phyloP scores from a whole-genome alignment of 2,888 invertebrate species.

The Hipparchia semele region DNA sequence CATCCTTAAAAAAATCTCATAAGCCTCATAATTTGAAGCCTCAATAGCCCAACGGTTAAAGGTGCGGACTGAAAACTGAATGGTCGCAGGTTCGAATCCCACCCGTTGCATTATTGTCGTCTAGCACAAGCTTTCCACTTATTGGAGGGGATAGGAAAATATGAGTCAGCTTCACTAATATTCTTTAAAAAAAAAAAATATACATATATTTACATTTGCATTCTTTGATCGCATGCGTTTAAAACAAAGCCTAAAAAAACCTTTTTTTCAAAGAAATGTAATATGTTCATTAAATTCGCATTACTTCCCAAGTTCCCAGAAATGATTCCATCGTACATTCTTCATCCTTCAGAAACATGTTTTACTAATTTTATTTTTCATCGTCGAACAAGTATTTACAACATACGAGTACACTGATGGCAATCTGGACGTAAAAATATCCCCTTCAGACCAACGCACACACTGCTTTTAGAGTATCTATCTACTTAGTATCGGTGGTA shows the following conservation, averaged over 20 bases:
- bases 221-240: background rate
- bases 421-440: background rate
- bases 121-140: no score
- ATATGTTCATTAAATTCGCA: slow-evolving; percentile 8
- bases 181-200: background rate
- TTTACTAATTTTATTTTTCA: slow-evolving; percentile 3
- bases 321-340: background rate
- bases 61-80: no score
- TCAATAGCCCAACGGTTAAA: no score
- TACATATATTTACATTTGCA: background rate
- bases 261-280: background rate
- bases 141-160: no score
- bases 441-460: background rate
- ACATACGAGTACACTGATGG: no score
- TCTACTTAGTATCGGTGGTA: no score
- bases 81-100: no score
- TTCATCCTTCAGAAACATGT: background rate
- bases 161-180: no score
- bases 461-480: background rate
- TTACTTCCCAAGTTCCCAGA: slow-evolving; percentile 4
- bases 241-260: background rate
- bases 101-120: no score
- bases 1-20: no score
- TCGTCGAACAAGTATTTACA: background rate
- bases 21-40: no score